These are phyloP conservation scores for Pangasius djambal DNA, from an alignment of 2,797 vertebrate genomes.

Conservation along the genomic window DNA sequence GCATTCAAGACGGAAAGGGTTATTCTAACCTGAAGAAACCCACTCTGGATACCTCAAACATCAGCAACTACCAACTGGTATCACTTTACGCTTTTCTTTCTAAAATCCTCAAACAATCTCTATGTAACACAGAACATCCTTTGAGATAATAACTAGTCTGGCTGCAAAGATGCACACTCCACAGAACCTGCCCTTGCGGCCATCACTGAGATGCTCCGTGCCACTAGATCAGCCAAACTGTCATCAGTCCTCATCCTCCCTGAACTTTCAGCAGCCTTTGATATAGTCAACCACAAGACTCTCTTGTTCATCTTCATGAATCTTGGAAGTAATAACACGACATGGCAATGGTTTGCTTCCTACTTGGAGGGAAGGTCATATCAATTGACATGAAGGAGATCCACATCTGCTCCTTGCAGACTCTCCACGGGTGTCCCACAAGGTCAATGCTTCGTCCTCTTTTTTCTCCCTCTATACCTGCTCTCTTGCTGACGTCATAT, in stretches of 20 bases:
- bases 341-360: background rate
- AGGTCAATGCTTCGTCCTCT: background rate
- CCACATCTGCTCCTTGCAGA: background rate
- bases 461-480: background rate
- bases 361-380: background rate
- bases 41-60: background rate
- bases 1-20: background rate
- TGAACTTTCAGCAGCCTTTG: background rate
- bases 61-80: background rate
- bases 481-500: background rate
- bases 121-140: background rate
- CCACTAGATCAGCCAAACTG: background rate
- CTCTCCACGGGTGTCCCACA: background rate
- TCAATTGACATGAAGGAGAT: background rate
- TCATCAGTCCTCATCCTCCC: background rate
- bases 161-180: background rate
- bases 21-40: background rate
- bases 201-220: background rate
- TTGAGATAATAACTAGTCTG: background rate
- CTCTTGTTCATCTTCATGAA: background rate
- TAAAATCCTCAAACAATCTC: background rate
- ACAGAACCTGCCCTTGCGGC: background rate
- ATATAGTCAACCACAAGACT: too few species aligned
- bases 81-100: background rate
- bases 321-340: background rate